These are phyloP conservation scores for Calvadosia cruxmelitensis DNA, from an alignment of 30 jellyfish, hydroid and myxozoan genomes.

Conservation along the genomic window DNA sequence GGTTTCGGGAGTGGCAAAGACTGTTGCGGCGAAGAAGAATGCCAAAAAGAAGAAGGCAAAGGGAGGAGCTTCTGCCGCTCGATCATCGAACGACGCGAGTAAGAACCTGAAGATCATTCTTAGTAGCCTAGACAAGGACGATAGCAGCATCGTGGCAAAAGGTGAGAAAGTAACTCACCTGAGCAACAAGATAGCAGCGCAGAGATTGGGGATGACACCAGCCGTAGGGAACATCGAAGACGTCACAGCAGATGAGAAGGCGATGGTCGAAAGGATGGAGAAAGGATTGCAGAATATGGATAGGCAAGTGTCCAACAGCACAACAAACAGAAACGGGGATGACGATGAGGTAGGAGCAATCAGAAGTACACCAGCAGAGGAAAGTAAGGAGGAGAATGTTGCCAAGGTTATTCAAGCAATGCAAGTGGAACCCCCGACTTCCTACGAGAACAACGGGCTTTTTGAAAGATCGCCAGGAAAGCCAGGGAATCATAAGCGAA, in stretches of 20 bases:
- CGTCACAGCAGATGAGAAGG: slow-evolving; percentile 8
- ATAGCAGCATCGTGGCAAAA: slow-evolving; percentile 3
- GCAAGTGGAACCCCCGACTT: background rate
- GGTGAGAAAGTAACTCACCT: background rate
- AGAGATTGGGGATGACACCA: background rate
- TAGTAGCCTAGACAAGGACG: slow-evolving; percentile 23
- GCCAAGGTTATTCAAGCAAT: background rate
- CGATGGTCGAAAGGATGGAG: background rate
- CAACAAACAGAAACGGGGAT: no score
- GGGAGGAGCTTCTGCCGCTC: no score
- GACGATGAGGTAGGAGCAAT: no score
- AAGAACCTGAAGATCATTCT: slow-evolving; percentile 10
- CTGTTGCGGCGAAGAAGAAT: slow-evolving; percentile 1
- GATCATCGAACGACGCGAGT: slow-evolving; percentile 12
- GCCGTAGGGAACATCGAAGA: slow-evolving; percentile 9
- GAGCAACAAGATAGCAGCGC: background rate
- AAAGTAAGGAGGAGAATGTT: background rate
- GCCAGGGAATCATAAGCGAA: background rate
- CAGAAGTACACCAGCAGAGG: background rate
- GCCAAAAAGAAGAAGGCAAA: background rate
- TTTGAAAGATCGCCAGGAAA: background rate
- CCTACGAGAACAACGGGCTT: background rate
- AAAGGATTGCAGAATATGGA: background rate
- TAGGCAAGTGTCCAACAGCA: background rate
- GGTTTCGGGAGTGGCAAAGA: background rate